Evolutionary conservation across 2,797 vertebrate species (phyloP).

Genomic region (Takifugu rubripes): DNA sequence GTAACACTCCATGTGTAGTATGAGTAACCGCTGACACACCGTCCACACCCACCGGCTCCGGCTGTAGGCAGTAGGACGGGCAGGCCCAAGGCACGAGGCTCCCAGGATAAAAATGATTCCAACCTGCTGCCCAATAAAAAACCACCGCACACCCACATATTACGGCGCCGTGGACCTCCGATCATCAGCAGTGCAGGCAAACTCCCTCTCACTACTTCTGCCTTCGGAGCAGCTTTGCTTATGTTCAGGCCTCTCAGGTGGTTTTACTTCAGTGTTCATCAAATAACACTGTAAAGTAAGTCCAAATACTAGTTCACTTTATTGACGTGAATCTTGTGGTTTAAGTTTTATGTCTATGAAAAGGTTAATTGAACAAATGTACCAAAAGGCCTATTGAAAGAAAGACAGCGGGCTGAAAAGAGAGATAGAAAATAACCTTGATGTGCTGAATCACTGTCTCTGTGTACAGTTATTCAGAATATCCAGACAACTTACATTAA

Average conservation of each 20-base stretch:
- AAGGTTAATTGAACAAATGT: neutral
- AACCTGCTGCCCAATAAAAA: conserved; percentile 31
- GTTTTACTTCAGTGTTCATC: neutral
- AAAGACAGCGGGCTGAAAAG: neutral
- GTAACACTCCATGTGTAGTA: conserved; percentile 31
- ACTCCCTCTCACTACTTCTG: conserved; percentile 26
- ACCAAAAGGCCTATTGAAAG: neutral
- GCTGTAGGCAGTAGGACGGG: conserved; percentile 37
- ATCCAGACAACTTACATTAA: neutral
- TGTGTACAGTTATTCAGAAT: conserved; percentile 11
- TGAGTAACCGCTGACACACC: conserved; percentile 56
- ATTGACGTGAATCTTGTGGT: neutral
- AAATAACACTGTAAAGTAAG: neutral
- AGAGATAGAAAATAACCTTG: conserved; percentile 28
- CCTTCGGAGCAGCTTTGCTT: conserved; percentile 21
- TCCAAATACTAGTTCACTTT: neutral
- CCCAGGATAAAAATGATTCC: conserved; percentile 47
- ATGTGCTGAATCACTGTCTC: conserved; percentile 35
- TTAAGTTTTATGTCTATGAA: neutral
- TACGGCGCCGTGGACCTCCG: neutral
- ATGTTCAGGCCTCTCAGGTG: neutral
- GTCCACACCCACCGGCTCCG: conserved; percentile 39
- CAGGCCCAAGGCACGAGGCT: conserved; percentile 41
- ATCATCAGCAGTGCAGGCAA: conserved; percentile 11
- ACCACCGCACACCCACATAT: conserved; percentile 35